A percentile compares a stretch with the other conserved stretches of the same genome.
phyloP scores from a whole-genome alignment of 2,888 invertebrate species.

The Catocala nupta region DNA sequence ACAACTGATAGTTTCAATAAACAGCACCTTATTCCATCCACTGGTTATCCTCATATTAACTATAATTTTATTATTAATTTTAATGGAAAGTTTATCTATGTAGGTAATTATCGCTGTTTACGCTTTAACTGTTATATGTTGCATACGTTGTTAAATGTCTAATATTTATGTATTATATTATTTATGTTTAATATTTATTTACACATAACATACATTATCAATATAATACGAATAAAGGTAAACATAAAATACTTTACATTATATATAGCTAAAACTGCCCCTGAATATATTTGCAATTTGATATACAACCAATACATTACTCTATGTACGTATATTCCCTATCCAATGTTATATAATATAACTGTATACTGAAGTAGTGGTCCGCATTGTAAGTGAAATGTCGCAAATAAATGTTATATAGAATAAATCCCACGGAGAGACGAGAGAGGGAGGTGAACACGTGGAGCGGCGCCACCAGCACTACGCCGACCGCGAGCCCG shows the following conservation, averaged over 20 bases:
- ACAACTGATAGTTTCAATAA: too few relatives aligned
- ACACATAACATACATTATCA: background rate
- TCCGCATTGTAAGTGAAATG: constrained; percentile 11
- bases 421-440: constrained; percentile 70
- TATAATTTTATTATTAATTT: constrained; percentile 38
- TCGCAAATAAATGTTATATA: constrained; percentile 41
- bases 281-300: too few relatives aligned
- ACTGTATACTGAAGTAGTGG: background rate
- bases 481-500: constrained; percentile 56
- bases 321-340: constrained; percentile 12
- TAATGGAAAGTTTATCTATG: constrained; percentile 31
- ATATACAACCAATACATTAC: too few relatives aligned
- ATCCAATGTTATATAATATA: background rate
- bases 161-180: constrained; percentile 24
- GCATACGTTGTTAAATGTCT: constrained; percentile 29
- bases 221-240: too few relatives aligned
- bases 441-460: constrained; percentile 74
- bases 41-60: constrained; percentile 24
- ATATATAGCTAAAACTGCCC: too few relatives aligned
- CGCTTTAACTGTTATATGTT: constrained; percentile 39
- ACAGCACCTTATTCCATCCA: too few relatives aligned
- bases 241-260: too few relatives aligned
- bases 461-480: constrained; percentile 66
- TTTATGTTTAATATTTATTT: constrained; percentile 2
- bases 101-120: constrained; percentile 24